These are phyloP conservation scores for Pocota personata DNA, from an alignment of 2,888 invertebrate species.

Conservation along the genomic window DNA sequence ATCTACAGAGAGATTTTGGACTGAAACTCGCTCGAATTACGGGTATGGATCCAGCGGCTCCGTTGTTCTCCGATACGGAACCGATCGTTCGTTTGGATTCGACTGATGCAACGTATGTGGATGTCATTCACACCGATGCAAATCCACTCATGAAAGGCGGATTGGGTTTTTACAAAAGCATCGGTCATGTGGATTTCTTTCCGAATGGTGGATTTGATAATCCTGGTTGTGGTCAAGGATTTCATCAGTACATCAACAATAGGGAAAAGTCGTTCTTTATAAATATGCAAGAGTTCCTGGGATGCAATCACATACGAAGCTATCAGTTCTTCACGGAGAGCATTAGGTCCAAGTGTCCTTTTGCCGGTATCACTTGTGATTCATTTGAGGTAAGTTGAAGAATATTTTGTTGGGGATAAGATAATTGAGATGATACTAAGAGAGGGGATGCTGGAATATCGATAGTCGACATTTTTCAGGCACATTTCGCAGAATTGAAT, in stretches of 20 bases:
- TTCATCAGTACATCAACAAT: slow-evolving; percentile 86
- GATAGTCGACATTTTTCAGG: too few species aligned
- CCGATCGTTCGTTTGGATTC: slow-evolving; percentile 92
- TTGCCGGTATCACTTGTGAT: slow-evolving; percentile 90
- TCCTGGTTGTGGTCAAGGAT: slow-evolving; percentile 86
- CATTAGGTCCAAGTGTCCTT: slow-evolving; percentile 90
- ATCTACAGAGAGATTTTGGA: slow-evolving; percentile 87
- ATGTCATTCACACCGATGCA: slow-evolving; percentile 94
- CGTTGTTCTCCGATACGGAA: slow-evolving; percentile 92
- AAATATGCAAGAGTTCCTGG: slow-evolving; percentile 85
- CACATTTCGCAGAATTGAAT: too few species aligned
- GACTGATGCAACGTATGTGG: slow-evolving; percentile 94
- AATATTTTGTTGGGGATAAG: too few species aligned
- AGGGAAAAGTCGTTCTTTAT: slow-evolving; percentile 86
- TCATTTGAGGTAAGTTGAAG: slow-evolving; percentile 87
- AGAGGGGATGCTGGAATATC: too few species aligned
- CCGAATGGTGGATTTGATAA: slow-evolving; percentile 94
- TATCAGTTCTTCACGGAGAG: slow-evolving; percentile 93
- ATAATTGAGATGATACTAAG: too few species aligned
- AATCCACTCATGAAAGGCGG: slow-evolving; percentile 90
- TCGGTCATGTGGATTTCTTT: slow-evolving; percentile 95
- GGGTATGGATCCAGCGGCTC: slow-evolving; percentile 96
- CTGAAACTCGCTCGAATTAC: slow-evolving; percentile 91
- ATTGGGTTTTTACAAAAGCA: slow-evolving; percentile 91
- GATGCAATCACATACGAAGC: slow-evolving; percentile 94